Conservation (phyloP, 2,888 invertebrate genomes). For the Isotomurus palustris region DNA sequence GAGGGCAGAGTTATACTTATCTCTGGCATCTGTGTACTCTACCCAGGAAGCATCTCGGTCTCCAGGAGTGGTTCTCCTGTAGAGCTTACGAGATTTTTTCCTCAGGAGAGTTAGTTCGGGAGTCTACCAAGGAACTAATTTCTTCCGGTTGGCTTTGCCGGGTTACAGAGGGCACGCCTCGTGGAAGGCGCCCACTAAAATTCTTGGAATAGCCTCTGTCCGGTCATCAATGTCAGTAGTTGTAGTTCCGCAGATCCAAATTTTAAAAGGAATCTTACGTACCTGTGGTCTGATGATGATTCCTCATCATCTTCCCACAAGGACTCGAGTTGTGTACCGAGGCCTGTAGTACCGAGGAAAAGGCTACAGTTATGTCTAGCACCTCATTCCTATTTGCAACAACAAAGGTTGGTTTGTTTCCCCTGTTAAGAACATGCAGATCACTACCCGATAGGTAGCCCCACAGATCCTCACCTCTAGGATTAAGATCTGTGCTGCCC, state of each 20-base stretch:
- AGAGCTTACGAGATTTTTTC: background rate
- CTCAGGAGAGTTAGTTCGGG: conserved; percentile 2
- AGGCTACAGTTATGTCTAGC: background rate
- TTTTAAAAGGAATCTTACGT: no score
- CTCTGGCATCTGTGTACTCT: background rate
- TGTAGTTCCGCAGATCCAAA: no score
- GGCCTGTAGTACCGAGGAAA: background rate
- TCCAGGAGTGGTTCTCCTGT: background rate
- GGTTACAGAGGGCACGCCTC: conserved; percentile 13
- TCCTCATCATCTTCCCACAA: background rate
- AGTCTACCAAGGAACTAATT: conserved; percentile 17
- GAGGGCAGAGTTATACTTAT: background rate
- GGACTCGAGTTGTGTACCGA: background rate
- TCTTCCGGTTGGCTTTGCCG: background rate
- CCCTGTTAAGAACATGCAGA: background rate
- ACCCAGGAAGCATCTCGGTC: background rate
- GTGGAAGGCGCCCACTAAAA: background rate
- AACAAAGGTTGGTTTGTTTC: background rate
- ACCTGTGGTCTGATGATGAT: background rate
- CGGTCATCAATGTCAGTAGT: no score
- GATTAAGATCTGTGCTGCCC: background rate
- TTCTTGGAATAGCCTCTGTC: no score
- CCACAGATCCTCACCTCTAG: background rate
- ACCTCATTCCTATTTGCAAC: background rate
- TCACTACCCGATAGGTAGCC: background rate